Percentiles rank a stretch among this genome's conserved stretches.
These are phyloP conservation scores for Syngnathus scovelli DNA, from an alignment of 2,113 vertebrate genomes.

Conservation along the genomic window DNA sequence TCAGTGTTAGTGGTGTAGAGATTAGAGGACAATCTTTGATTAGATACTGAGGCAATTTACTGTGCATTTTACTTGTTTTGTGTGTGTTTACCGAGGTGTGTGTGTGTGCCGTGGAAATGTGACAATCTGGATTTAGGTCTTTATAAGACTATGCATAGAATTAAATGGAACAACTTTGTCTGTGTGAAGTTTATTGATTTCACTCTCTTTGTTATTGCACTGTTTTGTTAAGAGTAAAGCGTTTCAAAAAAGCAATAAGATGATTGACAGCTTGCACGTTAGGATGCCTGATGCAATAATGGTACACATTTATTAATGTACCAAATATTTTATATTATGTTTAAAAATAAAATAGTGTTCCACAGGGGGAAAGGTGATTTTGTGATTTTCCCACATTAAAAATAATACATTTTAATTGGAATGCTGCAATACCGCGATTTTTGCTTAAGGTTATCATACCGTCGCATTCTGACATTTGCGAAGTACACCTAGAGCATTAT, in stretches of 20 bases:
- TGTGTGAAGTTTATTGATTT: conserved; percentile 55
- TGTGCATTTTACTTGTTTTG: conserved; percentile 64
- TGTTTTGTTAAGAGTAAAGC: neutral
- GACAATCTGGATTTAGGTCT: conserved; percentile 79
- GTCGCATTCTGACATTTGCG: too few relatives aligned
- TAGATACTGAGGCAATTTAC: conserved; percentile 65
- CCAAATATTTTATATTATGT: too few relatives aligned
- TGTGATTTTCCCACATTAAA: too few relatives aligned
- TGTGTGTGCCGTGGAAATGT: conserved; percentile 76
- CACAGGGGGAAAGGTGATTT: too few relatives aligned
- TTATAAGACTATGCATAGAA: conserved; percentile 74
- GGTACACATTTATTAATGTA: too few relatives aligned
- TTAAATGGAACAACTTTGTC: conserved; percentile 72
- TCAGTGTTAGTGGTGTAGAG: conserved; percentile 73
- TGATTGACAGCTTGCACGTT: too few relatives aligned
- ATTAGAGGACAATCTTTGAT: conserved; percentile 77
- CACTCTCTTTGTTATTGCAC: neutral
- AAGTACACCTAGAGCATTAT: neutral
- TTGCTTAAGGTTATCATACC: too few relatives aligned
- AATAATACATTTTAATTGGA: too few relatives aligned
- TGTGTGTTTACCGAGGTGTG: conserved; percentile 65
- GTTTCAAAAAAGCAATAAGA: too few relatives aligned
- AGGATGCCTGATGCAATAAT: too few relatives aligned
- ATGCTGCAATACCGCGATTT: too few relatives aligned
- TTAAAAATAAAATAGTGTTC: too few relatives aligned